Evolutionary conservation across 2,888 invertebrate genomes (phyloP).

Genomic region (Conchocele bisecta): DNA sequence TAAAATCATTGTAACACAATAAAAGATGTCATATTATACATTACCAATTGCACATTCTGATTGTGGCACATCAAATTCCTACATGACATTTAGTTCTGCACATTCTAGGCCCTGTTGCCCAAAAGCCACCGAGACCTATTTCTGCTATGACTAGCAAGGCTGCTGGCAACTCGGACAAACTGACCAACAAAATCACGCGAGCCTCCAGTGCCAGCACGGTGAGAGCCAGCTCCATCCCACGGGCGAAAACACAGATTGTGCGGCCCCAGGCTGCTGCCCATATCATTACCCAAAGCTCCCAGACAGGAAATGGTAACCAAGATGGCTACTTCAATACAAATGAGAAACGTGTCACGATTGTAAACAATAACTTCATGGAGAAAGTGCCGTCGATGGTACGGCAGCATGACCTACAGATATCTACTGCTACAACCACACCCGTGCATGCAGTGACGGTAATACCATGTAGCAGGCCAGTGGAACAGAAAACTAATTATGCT

Average conservation of each 20-base stretch:
- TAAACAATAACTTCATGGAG: conserved; percentile 71
- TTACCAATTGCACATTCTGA: no score
- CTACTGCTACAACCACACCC: conserved; percentile 36
- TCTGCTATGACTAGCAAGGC: conserved; percentile 66
- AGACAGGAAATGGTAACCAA: conserved; percentile 15
- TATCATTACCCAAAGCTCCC: conserved; percentile 67
- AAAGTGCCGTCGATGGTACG: conserved; percentile 61
- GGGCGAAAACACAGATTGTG: conserved; percentile 60
- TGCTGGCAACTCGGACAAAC: conserved; percentile 7
- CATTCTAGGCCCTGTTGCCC: conserved; percentile 19
- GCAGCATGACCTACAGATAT: conserved; percentile 19
- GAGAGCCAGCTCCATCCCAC: conserved; percentile 54
- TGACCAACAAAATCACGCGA: conserved; percentile 54
- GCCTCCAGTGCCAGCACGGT: conserved; percentile 65
- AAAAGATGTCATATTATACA: no score
- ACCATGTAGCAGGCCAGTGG: conserved; percentile 39
- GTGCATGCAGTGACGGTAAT: conserved; percentile 40
- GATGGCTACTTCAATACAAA: background rate
- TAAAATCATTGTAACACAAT: no score
- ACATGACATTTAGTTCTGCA: no score
- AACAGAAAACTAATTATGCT: conserved; percentile 61
- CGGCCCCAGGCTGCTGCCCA: conserved; percentile 77
- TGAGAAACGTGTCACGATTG: conserved; percentile 64
- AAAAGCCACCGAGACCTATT: conserved; percentile 62
- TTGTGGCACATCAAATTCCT: no score